These are phyloP conservation scores for Spinibarbus caldwelli DNA, from an alignment of 2,797 vertebrate genomes.

Conservation along the genomic window DNA sequence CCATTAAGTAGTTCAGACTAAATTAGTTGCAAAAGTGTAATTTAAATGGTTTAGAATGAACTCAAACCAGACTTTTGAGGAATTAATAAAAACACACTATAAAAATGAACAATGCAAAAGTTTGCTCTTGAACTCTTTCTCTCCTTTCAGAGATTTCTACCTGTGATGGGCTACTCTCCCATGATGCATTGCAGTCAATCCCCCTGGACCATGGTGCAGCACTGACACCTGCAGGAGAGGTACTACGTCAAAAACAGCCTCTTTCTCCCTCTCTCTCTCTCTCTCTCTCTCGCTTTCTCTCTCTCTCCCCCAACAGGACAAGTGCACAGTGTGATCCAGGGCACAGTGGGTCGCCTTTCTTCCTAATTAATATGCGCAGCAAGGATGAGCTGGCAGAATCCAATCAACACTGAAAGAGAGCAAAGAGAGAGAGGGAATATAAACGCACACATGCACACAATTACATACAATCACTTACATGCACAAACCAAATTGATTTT, in stretches of 20 bases:
- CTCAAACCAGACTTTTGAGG: not conserved
- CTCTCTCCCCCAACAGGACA: constrained; percentile 40
- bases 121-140: not conserved
- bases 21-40: not conserved
- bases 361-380: constrained; percentile 66
- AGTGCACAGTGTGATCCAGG: constrained; percentile 55
- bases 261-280: constrained; percentile 6
- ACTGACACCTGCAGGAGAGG: constrained; percentile 80
- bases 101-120: not conserved
- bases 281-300: constrained; percentile 13
- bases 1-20: not conserved
- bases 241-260: constrained; percentile 7
- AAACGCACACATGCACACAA: constrained; percentile 40
- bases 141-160: constrained; percentile 61
- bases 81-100: not conserved
- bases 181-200: constrained; percentile 69
- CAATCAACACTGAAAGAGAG: constrained; percentile 62
- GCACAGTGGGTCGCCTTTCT: constrained; percentile 55
- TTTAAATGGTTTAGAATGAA: not conserved
- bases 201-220: constrained; percentile 71
- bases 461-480: constrained; percentile 37
- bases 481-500: constrained; percentile 33
- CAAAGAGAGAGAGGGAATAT: constrained; percentile 21
- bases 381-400: constrained; percentile 62
- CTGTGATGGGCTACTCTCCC: constrained; percentile 63